Evolutionary conservation across 2,888 invertebrate genomes (phyloP).

Genomic region (Rhorus exstirpatorius): DNA sequence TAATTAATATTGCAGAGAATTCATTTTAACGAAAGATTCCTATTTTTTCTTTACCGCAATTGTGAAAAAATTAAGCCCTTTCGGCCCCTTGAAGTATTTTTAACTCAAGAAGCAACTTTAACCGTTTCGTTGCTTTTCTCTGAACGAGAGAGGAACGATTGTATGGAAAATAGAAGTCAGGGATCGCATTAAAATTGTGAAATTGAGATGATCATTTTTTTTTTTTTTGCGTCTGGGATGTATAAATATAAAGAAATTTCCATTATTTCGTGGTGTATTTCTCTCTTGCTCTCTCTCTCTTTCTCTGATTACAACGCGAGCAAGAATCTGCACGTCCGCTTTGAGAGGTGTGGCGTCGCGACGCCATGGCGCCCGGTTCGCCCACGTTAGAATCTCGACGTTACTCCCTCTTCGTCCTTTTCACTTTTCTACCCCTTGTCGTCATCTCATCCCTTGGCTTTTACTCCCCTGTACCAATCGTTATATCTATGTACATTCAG

Average conservation of each 20-base stretch:
- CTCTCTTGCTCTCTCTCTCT: no score
- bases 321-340: constrained; percentile 19
- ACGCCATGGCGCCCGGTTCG: constrained; percentile 60
- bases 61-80: no score
- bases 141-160: no score
- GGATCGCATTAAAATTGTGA: no score
- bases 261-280: neutral
- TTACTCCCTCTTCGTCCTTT: constrained; percentile 40
- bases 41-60: no score
- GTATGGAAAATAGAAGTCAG: no score
- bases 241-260: constrained; percentile 6
- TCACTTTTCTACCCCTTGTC: constrained; percentile 28
- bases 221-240: neutral
- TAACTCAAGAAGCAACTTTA: no score
- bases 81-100: no score
- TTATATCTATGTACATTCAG: constrained; percentile 2
- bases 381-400: constrained; percentile 46
- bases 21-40: no score
- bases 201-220: neutral
- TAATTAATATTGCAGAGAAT: no score
- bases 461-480: constrained; percentile 26
- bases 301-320: constrained; percentile 4
- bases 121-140: no score
- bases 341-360: constrained; percentile 62
- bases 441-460: constrained; percentile 14